phyloP scores from a whole-genome alignment of 2,888 invertebrate genomes.

The Ophion obscuratus region DNA sequence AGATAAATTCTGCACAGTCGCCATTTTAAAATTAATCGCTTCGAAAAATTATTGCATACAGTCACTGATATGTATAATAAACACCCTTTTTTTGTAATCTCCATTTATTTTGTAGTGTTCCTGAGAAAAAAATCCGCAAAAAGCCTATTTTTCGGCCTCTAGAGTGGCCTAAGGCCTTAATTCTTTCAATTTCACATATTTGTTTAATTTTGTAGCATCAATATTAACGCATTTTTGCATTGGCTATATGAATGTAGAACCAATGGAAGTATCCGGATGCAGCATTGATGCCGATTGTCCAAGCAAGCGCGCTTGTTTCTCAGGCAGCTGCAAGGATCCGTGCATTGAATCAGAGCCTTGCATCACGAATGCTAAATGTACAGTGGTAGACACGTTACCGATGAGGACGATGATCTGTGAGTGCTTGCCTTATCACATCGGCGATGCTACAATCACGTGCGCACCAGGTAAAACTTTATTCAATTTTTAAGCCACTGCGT shows the following conservation, averaged over 20 bases:
- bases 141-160: too few species aligned
- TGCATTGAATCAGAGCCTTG: constrained; percentile 92
- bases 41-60: too few species aligned
- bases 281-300: constrained; percentile 93
- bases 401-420: constrained; percentile 95
- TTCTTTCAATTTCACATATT: background rate
- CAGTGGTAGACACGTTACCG: constrained; percentile 93
- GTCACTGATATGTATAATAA: too few species aligned
- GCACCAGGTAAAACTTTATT: constrained; percentile 87
- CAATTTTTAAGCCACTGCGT: background rate
- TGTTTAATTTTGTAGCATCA: background rate
- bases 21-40: too few species aligned
- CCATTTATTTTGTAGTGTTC: too few species aligned
- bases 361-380: constrained; percentile 92
- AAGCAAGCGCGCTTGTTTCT: constrained; percentile 93
- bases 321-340: constrained; percentile 91
- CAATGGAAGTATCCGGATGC: constrained; percentile 88
- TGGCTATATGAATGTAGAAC: constrained; percentile 80
- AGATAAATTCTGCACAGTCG: too few species aligned
- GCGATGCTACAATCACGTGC: constrained; percentile 94
- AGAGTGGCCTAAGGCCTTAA: too few species aligned
- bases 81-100: too few species aligned
- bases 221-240: background rate
- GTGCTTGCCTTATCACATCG: constrained; percentile 92
- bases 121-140: too few species aligned